A percentile compares a stretch with the other conserved stretches of the same genome.
Evolutionary conservation across 2,888 invertebrate species (phyloP).

Genomic region (Spodoptera picta): DNA sequence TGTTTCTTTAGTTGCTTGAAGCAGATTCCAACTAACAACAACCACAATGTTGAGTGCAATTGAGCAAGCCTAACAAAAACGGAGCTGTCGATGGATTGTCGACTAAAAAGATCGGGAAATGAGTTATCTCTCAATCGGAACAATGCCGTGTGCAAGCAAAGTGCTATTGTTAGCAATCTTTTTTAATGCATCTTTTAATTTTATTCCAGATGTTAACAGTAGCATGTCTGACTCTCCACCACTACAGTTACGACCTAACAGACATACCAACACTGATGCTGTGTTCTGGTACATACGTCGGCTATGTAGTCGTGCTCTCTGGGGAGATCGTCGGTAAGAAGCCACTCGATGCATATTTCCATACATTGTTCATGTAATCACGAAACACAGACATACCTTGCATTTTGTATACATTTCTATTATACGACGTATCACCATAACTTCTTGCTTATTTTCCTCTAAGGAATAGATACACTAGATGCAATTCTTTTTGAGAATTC

Average conservation of each 20-base stretch:
- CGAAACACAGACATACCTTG: slow-evolving; percentile 1
- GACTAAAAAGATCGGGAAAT: no score
- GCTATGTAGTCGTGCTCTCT: slow-evolving; percentile 80
- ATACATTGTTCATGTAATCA: slow-evolving; percentile 21
- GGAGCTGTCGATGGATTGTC: no score
- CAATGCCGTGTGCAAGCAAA: no score
- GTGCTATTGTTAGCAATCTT: no score
- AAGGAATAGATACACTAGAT: no score
- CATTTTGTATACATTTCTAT: slow-evolving; percentile 3
- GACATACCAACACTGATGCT: slow-evolving; percentile 82
- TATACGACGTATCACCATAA: no score
- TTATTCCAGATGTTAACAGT: slow-evolving; percentile 73
- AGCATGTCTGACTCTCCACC: slow-evolving; percentile 79
- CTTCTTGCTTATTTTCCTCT: no score
- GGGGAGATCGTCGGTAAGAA: slow-evolving; percentile 82
- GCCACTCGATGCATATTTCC: background rate
- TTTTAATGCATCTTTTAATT: background rate
- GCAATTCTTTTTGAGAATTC: no score
- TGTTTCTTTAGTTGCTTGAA: background rate
- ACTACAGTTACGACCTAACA: slow-evolving; percentile 83
- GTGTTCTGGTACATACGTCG: slow-evolving; percentile 83
- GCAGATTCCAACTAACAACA: no score
- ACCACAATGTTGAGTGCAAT: no score
- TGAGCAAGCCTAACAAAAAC: no score
- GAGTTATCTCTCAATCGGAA: no score